Evolutionary conservation across 1,140 invertebrate species (phyloP).

Genomic region (Hylaeus anthracinus): DNA sequence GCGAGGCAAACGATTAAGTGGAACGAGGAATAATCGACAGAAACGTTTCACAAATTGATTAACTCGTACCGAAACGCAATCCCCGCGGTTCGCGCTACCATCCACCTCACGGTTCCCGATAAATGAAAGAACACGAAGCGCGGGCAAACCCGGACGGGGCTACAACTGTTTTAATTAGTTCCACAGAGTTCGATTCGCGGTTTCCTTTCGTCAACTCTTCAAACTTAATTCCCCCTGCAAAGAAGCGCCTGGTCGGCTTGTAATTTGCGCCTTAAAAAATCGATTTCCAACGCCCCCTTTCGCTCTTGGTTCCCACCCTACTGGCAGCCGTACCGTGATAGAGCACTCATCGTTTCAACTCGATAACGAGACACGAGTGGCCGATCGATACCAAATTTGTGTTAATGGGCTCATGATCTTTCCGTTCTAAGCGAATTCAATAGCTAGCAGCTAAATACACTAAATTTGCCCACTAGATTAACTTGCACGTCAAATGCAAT

Average conservation of each 20-base stretch:
- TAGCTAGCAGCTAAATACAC: constrained; percentile 19
- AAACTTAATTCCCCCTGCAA: background rate
- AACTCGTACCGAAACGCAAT: background rate
- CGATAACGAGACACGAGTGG: constrained; percentile 20
- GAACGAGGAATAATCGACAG: constrained; percentile 18
- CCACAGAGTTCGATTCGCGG: background rate
- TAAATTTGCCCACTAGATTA: constrained; percentile 32
- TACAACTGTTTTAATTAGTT: constrained; percentile 37
- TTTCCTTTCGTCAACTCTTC: constrained; percentile 19
- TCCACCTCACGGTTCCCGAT: background rate
- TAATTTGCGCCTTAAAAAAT: constrained; percentile 10
- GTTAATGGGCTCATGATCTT: constrained; percentile 37
- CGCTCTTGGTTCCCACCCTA: no score
- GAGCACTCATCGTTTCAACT: constrained; percentile 13
- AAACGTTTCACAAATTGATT: constrained; percentile 27
- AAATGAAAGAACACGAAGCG: constrained; percentile 30
- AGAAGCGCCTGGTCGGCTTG: background rate
- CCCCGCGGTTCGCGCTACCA: background rate
- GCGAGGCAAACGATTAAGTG: background rate
- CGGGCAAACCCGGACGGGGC: background rate
- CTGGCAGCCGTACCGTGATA: background rate
- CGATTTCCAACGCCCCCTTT: background rate
- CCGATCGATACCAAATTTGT: constrained; percentile 16
- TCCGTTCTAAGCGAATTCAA: constrained; percentile 15
- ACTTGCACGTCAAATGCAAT: constrained; percentile 36